A percentile compares a stretch with the other conserved stretches of the same genome.
These are phyloP conservation scores for Malurus cyaneus DNA, from an alignment of 2,113 vertebrate genomes.

Conservation along the genomic window DNA sequence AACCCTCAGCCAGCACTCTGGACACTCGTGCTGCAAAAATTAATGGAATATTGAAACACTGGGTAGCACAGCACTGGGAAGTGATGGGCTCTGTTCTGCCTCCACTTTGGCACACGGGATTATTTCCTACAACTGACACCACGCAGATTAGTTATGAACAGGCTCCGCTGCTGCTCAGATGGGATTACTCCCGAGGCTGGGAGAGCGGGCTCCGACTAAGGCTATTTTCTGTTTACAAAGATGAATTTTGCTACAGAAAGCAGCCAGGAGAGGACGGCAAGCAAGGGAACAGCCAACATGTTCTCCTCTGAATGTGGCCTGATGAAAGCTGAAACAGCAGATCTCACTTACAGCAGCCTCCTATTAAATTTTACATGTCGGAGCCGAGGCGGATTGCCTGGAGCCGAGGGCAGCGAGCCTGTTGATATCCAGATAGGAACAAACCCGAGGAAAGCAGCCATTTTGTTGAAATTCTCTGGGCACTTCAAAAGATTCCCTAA, in stretches of 20 bases:
- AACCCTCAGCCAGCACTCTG: fast-evolving
- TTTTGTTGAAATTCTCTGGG: not conserved
- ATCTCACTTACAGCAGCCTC: not conserved
- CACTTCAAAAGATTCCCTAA: not conserved
- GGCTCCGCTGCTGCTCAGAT: not conserved
- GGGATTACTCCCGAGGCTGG: not conserved
- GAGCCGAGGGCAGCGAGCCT: not conserved
- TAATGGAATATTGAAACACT: not conserved
- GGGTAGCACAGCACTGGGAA: not conserved
- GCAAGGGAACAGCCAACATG: fast-evolving
- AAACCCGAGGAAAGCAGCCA: slow-evolving; percentile 7
- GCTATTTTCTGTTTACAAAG: not conserved
- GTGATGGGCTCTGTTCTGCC: not conserved
- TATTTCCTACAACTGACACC: not conserved
- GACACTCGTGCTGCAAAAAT: fast-evolving
- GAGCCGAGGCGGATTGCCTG: not conserved
- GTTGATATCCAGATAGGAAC: not conserved
- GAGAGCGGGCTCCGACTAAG: not conserved
- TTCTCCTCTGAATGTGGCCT: not conserved
- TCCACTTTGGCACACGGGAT: not conserved
- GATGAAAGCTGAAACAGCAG: not conserved
- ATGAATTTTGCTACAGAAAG: not conserved
- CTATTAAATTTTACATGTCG: not conserved
- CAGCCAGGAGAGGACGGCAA: not conserved
- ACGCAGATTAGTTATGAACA: not conserved